A percentile compares a stretch with the other conserved stretches of the same genome.
Evolutionary conservation across 1,140 invertebrate species (phyloP).

Genomic region (Apocrypta bakeri): DNA sequence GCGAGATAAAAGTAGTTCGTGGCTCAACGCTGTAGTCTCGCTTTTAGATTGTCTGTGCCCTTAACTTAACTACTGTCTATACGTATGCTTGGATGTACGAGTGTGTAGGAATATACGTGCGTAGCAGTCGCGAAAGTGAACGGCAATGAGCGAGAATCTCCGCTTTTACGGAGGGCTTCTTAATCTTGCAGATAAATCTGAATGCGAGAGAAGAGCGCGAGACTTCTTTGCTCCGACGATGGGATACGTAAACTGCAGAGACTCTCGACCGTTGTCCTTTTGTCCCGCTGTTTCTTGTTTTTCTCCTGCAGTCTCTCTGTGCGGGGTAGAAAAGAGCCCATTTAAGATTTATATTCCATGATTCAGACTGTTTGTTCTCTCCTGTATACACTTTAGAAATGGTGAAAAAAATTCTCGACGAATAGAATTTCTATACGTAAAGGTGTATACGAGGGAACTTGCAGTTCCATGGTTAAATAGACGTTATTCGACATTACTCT

Average conservation of each 20-base stretch:
- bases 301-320: neutral
- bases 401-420: neutral
- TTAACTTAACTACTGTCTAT: neutral
- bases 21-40: neutral
- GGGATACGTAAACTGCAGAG: too few relatives aligned
- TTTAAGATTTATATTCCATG: conserved; percentile 28
- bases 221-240: neutral
- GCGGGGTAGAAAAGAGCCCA: neutral
- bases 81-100: neutral
- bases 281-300: neutral
- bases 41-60: neutral
- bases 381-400: neutral
- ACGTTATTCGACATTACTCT: too few relatives aligned
- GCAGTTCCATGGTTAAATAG: too few relatives aligned
- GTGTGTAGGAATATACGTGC: too few relatives aligned
- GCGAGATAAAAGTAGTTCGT: too few relatives aligned
- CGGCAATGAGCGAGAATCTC: neutral
- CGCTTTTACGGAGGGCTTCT: neutral
- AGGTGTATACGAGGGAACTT: too few relatives aligned
- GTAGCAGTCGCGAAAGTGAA: neutral
- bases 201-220: conserved; percentile 2
- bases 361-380: neutral
- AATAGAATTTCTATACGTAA: neutral
- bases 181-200: conserved; percentile 41
- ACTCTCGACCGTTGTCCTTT: neutral